Conservation (phyloP, 2,113 vertebrate species). For the Hippocampus abdominalis region DNA sequence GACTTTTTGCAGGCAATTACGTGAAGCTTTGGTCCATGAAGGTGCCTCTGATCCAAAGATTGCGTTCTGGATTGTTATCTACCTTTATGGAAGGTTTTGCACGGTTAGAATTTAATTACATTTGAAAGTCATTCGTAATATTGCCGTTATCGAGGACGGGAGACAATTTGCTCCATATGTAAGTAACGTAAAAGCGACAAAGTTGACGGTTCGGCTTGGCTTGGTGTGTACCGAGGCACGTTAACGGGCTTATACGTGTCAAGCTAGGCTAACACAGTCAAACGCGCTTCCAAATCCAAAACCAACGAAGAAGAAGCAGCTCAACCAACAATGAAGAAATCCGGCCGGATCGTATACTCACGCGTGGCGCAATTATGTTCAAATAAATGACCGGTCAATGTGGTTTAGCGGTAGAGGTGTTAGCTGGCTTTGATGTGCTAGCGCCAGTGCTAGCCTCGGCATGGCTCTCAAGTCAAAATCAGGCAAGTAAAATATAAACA, state of each 20-base stretch:
- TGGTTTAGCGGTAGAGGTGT: too few species aligned
- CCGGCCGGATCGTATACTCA: too few species aligned
- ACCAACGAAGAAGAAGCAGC: too few species aligned
- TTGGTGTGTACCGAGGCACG: slow-evolving; percentile 15
- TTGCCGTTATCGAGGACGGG: background rate
- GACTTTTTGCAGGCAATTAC: background rate
- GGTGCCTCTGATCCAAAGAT: slow-evolving; percentile 13
- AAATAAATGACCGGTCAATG: too few species aligned
- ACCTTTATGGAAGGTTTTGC: background rate
- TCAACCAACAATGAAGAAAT: too few species aligned
- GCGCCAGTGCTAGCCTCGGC: too few species aligned
- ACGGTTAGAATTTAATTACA: background rate
- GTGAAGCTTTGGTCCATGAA: slow-evolving; percentile 7
- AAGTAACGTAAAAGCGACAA: background rate
- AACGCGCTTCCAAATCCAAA: slow-evolving; percentile 4
- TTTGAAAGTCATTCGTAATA: background rate
- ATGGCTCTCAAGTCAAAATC: too few species aligned
- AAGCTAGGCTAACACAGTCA: slow-evolving; percentile 26
- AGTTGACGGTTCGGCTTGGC: slow-evolving; percentile 28
- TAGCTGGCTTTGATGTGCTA: too few species aligned
- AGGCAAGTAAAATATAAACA: too few species aligned
- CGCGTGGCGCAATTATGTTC: too few species aligned
- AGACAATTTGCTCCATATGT: background rate
- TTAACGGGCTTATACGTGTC: slow-evolving; percentile 37
- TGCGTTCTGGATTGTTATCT: background rate